Base-by-base conservation (phyloP, 1,140 invertebrate genomes). In the Pygmarrhopalites habei region DNA sequence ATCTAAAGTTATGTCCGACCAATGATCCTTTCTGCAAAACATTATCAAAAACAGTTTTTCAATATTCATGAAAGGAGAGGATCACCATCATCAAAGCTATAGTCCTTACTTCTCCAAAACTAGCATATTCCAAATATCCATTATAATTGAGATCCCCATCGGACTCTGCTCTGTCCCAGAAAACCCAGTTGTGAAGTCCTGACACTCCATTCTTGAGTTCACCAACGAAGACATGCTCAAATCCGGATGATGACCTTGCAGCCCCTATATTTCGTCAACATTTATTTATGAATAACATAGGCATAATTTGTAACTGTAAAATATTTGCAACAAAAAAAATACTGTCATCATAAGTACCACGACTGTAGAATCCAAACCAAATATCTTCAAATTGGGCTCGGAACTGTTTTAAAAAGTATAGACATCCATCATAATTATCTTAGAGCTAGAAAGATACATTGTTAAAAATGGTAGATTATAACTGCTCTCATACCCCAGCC, bases 1-100 rank as follows among this genome's bases (percentile, higher is more conserved):
- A 88, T 28, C 79, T 82, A 65, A 90, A 86, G 60, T 86, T 85
- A 14, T 86, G 73, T 73, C 90, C 90, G 14, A 90, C 30, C 14
- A 90, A 80, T 28, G 81, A 80, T 32, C 85, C 87, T 82, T 88
- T 89, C 86, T 88, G 77, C 58, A 41, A 41, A 41, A 41, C 12
- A 10, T 7, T 39, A 39, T 10, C 35, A 7, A 49, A 23, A 49
- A 23, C 12, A 7, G 7, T 15, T 12, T 7, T 7, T 15, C 12
- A 15, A 15, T n/a, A n/a, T n/a, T n/a, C n/a, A n/a, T n/a, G n/a
- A n/a, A n/a, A n/a, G n/a, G n/a, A n/a, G n/a, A n/a, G n/a, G 12
- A 12, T n/a, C 12, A 41, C n/a, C n/a, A 41, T n/a, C 12, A 12
- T 12, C 39, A 41, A 41, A 12, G 12, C 12, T 41, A 12, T 41